Evolutionary conservation across 2,888 invertebrate species (phyloP).

Genomic region (Nomada ferruginata): DNA sequence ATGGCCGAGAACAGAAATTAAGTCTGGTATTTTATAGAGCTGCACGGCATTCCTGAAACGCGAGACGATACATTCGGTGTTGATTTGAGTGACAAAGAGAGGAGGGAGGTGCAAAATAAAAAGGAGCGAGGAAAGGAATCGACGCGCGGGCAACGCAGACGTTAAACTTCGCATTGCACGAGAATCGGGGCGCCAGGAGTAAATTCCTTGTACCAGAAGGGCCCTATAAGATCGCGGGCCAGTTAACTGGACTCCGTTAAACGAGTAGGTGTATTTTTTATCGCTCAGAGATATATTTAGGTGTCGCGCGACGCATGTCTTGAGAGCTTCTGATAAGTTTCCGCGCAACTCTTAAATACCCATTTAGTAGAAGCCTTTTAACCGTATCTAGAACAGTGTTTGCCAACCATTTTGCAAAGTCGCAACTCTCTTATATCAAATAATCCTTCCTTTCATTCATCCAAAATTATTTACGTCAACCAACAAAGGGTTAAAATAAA

Average conservation of each 20-base stretch:
- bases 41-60: constrained; percentile 58
- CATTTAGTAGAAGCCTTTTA: constrained; percentile 6
- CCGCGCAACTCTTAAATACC: background rate
- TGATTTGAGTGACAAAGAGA: constrained; percentile 35
- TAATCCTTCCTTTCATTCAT: too few species aligned
- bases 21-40: constrained; percentile 64
- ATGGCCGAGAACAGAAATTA: constrained; percentile 49
- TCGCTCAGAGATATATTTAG: constrained; percentile 33
- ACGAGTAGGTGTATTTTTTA: constrained; percentile 43
- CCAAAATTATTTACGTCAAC: too few species aligned
- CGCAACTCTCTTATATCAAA: too few species aligned
- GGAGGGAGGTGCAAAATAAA: background rate
- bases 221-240: constrained; percentile 15
- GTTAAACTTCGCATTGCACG: constrained; percentile 50
- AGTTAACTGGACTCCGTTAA: constrained; percentile 23
- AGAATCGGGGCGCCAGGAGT: constrained; percentile 49
- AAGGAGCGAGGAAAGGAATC: background rate
- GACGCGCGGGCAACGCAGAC: constrained; percentile 12
- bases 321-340: constrained; percentile 25
- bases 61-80: constrained; percentile 56
- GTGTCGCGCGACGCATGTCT: constrained; percentile 17
- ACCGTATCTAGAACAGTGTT: background rate
- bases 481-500: too few species aligned
- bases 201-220: constrained; percentile 47
- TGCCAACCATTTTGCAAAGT: too few species aligned